Percentiles rank a stretch among this genome's conserved stretches.
Conservation (phyloP, 2,113 vertebrate species). For the Melanotaenia duboulayi region DNA sequence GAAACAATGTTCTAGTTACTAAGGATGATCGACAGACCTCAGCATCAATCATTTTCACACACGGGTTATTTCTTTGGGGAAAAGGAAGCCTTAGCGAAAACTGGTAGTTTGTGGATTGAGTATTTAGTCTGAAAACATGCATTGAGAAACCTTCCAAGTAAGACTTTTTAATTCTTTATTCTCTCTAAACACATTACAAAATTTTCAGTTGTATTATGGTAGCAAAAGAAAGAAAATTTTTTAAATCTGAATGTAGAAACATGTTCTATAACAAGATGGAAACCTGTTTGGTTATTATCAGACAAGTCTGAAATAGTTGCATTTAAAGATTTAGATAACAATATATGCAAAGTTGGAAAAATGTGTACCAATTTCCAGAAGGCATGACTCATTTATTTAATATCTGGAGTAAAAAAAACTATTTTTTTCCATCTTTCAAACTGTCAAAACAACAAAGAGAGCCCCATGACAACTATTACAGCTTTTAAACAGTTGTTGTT, state of each 20-base stretch:
- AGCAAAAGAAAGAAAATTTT: neutral
- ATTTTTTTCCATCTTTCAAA: no score
- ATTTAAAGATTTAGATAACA: no score
- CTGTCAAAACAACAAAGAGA: no score
- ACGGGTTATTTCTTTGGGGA: conserved; percentile 12
- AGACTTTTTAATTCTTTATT: conserved; percentile 25
- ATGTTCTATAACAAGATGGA: no score
- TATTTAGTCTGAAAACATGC: conserved; percentile 14
- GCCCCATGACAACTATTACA: no score
- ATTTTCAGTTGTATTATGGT: conserved; percentile 2
- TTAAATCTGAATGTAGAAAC: neutral
- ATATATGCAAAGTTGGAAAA: no score
- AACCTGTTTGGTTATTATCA: no score
- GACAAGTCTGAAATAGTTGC: no score
- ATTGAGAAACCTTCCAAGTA: conserved; percentile 32
- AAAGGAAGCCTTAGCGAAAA: conserved; percentile 25
- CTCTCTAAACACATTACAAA: conserved; percentile 23
- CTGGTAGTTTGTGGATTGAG: conserved; percentile 38
- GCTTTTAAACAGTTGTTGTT: no score
- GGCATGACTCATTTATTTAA: no score
- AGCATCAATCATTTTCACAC: conserved; percentile 40
- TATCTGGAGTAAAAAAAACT: no score
- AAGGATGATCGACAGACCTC: conserved; percentile 52
- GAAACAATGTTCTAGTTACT: conserved; percentile 58
- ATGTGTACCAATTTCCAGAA: no score